phyloP scores from a whole-genome alignment of 2,888 invertebrate species.

The Epirrhoe tristata region DNA sequence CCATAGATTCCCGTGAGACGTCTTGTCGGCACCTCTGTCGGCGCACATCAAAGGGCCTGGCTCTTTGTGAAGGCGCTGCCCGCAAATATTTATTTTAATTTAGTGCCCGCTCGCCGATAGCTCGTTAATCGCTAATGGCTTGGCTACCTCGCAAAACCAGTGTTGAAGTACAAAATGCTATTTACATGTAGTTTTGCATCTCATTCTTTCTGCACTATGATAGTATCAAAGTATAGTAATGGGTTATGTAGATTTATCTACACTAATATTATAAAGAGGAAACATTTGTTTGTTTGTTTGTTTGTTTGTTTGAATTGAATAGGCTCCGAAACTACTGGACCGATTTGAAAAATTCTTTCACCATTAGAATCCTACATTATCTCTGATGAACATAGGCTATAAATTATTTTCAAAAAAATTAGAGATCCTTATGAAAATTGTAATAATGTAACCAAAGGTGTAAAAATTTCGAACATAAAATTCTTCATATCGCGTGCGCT shows the following conservation, averaged over 20 bases:
- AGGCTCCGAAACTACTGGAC: too few relatives aligned
- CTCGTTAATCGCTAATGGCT: slow-evolving; percentile 83
- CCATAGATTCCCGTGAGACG: slow-evolving; percentile 32
- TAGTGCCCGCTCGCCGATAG: slow-evolving; percentile 76
- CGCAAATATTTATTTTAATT: slow-evolving; percentile 86
- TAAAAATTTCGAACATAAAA: too few relatives aligned
- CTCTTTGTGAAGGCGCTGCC: slow-evolving; percentile 74
- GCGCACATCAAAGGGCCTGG: slow-evolving; percentile 71
- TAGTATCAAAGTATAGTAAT: not conserved
- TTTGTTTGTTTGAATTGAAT: too few relatives aligned
- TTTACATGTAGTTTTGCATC: slow-evolving; percentile 40
- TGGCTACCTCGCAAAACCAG: slow-evolving; percentile 61
- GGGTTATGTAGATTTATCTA: not conserved
- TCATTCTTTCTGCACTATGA: not conserved
- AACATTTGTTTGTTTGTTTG: too few relatives aligned
- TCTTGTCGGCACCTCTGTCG: slow-evolving; percentile 80
- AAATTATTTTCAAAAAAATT: too few relatives aligned
- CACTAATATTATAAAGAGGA: too few relatives aligned
- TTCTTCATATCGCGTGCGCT: too few relatives aligned
- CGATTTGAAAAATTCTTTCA: too few relatives aligned
- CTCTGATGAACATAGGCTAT: too few relatives aligned
- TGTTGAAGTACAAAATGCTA: slow-evolving; percentile 45
- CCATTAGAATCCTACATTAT: too few relatives aligned
- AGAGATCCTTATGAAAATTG: too few relatives aligned
- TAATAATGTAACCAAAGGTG: too few relatives aligned